phyloP scores from a whole-genome alignment of 2,888 invertebrate genomes.

The Amphipyra tragopoginis region DNA sequence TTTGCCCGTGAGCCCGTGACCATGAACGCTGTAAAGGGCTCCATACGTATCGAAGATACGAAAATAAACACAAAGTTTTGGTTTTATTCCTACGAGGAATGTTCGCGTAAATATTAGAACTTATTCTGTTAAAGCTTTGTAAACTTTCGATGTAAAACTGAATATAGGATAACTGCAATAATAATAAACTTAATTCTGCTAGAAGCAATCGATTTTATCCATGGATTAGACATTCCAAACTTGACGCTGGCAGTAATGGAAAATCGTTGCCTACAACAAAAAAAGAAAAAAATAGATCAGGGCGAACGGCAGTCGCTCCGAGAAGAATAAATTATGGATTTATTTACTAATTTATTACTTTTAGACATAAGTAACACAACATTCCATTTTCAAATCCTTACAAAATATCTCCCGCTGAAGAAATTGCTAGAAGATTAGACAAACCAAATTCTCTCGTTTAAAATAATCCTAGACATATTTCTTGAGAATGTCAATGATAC shows the following conservation, averaged over 20 bases:
- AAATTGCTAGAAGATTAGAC: neutral
- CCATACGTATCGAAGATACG: constrained; percentile 19
- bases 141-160: constrained; percentile 2
- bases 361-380: too few relatives aligned
- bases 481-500: constrained; percentile 56
- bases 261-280: too few relatives aligned
- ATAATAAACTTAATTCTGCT: too few relatives aligned
- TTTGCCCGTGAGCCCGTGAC: constrained; percentile 5
- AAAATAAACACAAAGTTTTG: constrained; percentile 38
- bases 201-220: too few relatives aligned
- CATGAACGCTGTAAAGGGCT: constrained; percentile 29
- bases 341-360: too few relatives aligned
- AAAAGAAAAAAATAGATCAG: too few relatives aligned
- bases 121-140: constrained; percentile 22
- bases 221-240: too few relatives aligned
- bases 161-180: too few relatives aligned
- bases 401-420: neutral
- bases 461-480: constrained; percentile 34
- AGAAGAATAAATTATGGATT: too few relatives aligned
- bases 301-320: too few relatives aligned
- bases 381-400: constrained; percentile 19
- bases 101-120: constrained; percentile 44
- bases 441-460: neutral
- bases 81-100: constrained; percentile 42
- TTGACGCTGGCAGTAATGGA: too few relatives aligned